Conservation (phyloP, 2,113 vertebrate genomes). For the Todiramphus saurophagus region DNA sequence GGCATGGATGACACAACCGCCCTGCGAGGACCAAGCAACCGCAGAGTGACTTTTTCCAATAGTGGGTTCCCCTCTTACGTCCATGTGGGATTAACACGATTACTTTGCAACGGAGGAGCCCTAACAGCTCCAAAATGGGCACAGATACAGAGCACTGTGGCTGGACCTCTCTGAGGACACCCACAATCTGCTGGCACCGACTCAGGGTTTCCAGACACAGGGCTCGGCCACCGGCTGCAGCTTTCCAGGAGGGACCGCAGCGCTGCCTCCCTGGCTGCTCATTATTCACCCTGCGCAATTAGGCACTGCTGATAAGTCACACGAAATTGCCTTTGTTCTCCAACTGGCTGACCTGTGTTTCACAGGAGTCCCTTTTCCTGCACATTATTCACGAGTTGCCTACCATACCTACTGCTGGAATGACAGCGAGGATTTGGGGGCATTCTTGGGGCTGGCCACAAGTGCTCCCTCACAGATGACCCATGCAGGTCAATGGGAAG, state of each 20-base stretch:
- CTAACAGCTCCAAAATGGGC: neutral
- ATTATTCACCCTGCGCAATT: constrained; percentile 62
- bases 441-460: neutral
- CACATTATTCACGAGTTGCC: neutral
- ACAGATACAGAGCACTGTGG: neutral
- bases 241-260: neutral
- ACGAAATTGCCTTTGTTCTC: constrained; percentile 62
- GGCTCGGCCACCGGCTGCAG: neutral
- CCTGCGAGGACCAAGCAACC: neutral
- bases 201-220: neutral
- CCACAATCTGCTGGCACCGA: neutral
- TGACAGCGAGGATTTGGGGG: neutral
- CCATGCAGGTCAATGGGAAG: rapidly evolving
- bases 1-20: neutral
- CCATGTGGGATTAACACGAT: neutral
- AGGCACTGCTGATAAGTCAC: constrained; percentile 31
- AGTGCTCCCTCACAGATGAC: neutral
- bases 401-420: neutral
- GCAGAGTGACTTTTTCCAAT: neutral
- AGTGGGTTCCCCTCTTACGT: neutral
- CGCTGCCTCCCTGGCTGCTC: constrained; percentile 25
- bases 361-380: neutral
- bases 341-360: constrained; percentile 8
- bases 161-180: neutral
- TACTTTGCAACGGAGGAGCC: neutral